Evolutionary conservation across 2,113 vertebrate species (phyloP), one percentile per base, ranked within the genome.

Genomic region (Coreoperca whiteheadi): DNA sequence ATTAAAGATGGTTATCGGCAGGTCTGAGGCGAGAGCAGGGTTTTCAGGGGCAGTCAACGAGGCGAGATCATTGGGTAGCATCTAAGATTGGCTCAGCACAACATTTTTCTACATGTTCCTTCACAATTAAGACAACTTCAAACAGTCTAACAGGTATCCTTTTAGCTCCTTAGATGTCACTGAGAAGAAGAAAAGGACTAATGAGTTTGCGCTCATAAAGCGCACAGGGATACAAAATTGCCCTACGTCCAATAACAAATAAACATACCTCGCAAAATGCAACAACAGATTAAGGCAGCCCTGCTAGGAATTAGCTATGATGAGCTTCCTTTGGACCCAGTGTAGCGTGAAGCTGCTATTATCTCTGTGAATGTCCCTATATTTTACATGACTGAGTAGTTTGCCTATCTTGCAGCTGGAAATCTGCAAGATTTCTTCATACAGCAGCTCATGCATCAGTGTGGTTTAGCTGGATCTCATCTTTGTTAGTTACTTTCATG

Each of bases 1-100:
- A 96, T 96, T 96, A 96, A 94, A 96, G 95, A 95, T 96, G 83
- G 73, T 89, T 95, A 96, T 96, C 95, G 37, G 41, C 0, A 0
- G 73, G 88, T 78, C 80, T 81, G 87, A 92, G 83, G 88, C 72
- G 89, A 93, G 91, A 87, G 84, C 83, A 39, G 66, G 69, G 80
- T 93, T 94, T 93, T 93, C 87, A 91, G 79, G 85, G 76, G 90
- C 86, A 93, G 79, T 88, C 84, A 85, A 87, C 81, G 69, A 77
- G 79, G 87, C 81, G 5, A 92, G 89, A 93, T 94, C 93, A 74
- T 81, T 78, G 56, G 83, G 75, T 81, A 46, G 66, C 86, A 93
- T 90, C 89, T 91, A 48, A 77, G 85, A 88, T 83, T 64, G 86
- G 67, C 77, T 51, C 67, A n/a, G 48, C 56, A 79, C 60, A 3